Evolutionary conservation across 2,888 invertebrate genomes (phyloP), one percentile per base, ranked within the genome.

Genomic region (Tethea ocularis): DNA sequence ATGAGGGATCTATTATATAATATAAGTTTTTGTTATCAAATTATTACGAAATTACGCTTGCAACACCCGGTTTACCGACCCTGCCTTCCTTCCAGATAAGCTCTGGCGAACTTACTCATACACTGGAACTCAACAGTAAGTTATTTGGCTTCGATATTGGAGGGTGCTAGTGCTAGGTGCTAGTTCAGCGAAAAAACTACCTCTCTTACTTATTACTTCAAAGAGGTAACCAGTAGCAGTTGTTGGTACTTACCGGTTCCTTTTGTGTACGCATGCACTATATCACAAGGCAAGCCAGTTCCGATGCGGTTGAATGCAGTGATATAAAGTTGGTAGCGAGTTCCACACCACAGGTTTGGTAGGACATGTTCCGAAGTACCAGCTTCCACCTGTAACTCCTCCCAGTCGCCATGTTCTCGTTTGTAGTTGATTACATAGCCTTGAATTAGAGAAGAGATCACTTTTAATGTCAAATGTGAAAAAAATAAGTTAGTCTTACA

Each of bases 361-460:
- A 98, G 84, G 64, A 97, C 94, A 81, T 97, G 96, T 60, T 96
- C 96, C 62, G 96, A 96, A 7, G 96, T 96, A 63, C 96, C 96
- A 8, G 97, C 96, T 67, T 97, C 96, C 58, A 98, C 96, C 84
- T 97, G 97, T 62, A 97, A 89, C 84, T 98, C 98, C 83, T 98
- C 97, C 98, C 98, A 98, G 78, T 98, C 98, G 0, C 98, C 98
- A 75, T 96, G 97, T 74, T 97, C 97, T 15, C 97, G 94, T 82
- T 97, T 97, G 87, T 97, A 98, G 91, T 97, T 97, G 64, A 98
- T 96, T 6, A 97, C 97, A 86, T 97, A 98, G 38, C 97, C 97
- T 94, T 82, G 57, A 74, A 61, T 46, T 17, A 23, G n/a, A 26
- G 26, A 6, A 52, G 11, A 3, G 2, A 13, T 33, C 33, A 33